Conservation (phyloP, 2,888 invertebrate species). For the Tuberolachnus salignus region DNA sequence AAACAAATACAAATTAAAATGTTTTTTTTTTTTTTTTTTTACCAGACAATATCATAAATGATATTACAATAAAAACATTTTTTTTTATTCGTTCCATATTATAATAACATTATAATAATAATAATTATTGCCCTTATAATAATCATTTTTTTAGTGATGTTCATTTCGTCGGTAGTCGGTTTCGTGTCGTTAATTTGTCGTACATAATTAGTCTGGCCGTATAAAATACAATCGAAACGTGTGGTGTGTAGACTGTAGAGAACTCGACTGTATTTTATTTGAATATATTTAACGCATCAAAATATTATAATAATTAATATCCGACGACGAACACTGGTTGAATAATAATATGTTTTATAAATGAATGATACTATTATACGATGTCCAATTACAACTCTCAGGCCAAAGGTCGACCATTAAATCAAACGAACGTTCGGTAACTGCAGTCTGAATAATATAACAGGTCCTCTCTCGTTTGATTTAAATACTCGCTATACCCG, state of each 20-base stretch:
- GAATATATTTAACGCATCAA: not conserved
- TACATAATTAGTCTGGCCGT: not conserved
- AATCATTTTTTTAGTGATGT: too few relatives aligned
- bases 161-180: conserved; percentile 19
- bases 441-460: not conserved
- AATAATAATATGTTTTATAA: not conserved
- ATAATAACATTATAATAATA: too few relatives aligned
- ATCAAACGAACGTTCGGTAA: conserved; percentile 3
- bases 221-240: conserved; percentile 1
- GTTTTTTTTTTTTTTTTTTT: too few relatives aligned
- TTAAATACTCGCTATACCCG: too few relatives aligned
- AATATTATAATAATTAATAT: conserved; percentile 25
- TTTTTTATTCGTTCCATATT: too few relatives aligned
- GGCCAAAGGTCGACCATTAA: conserved; percentile 20
- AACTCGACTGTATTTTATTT: too few relatives aligned
- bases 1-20: not conserved
- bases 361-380: not conserved
- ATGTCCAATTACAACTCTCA: conserved; percentile 6
- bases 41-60: too few relatives aligned
- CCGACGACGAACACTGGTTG: not conserved
- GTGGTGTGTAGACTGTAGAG: not conserved
- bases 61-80: too few relatives aligned
- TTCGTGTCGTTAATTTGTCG: conserved; percentile 25
- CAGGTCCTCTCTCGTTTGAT: not conserved
- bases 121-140: not conserved